Evolutionary conservation across 2,797 vertebrate genomes (phyloP).

Genomic region (Acestrorhynchus altus): DNA sequence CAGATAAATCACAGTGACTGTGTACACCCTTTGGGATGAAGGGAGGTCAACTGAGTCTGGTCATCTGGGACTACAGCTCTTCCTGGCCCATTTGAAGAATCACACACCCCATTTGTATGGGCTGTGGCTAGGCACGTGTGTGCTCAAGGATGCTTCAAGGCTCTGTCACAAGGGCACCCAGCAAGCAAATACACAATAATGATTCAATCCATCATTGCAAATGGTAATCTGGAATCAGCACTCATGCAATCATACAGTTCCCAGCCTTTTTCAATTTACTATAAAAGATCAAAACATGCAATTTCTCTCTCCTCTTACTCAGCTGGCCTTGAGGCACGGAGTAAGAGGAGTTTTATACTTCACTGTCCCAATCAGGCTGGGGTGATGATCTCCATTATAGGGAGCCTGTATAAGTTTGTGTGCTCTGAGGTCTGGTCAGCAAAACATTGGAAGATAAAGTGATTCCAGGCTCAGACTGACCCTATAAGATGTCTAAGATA

Average conservation of each 20-base stretch:
- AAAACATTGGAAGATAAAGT: background rate
- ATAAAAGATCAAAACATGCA: conserved; percentile 14
- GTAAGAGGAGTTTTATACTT: background rate
- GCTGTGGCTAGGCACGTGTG: conserved; percentile 52
- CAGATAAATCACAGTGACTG: conserved; percentile 66
- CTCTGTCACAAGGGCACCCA: conserved; percentile 54
- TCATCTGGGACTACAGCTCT: conserved; percentile 39
- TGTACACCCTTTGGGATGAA: conserved; percentile 50
- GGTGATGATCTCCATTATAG: conserved; percentile 10
- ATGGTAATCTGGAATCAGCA: conserved; percentile 60
- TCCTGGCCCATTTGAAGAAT: conserved; percentile 48
- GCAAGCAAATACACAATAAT: conserved; percentile 63
- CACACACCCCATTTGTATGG: conserved; percentile 57
- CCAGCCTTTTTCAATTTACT: conserved; percentile 29
- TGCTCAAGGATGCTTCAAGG: conserved; percentile 56
- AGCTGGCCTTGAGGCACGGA: background rate
- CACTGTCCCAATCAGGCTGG: background rate
- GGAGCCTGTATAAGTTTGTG: background rate
- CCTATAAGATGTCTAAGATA: background rate
- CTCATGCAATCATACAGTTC: conserved; percentile 25
- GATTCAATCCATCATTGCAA: conserved; percentile 65
- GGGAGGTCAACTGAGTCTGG: conserved; percentile 63
- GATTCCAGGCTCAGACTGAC: background rate
- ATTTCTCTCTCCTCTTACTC: background rate
- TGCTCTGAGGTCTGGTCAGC: background rate